Base-by-base conservation (phyloP, 2,797 vertebrate genomes). In the Hydrophis major region DNA sequence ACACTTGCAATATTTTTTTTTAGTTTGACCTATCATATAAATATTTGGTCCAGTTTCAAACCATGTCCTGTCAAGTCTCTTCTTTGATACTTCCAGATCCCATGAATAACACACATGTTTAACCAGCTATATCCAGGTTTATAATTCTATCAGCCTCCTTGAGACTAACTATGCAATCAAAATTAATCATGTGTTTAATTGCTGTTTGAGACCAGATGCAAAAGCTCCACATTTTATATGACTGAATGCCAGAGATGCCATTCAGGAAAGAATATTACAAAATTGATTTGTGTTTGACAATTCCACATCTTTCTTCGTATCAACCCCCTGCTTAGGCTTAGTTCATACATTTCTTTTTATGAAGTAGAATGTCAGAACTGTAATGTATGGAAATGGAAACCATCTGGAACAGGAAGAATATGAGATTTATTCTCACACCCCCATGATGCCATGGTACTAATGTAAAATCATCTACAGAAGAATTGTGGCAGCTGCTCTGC, bases 141-240 rank as follows among this genome's bases (percentile, higher is more conserved):
- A 60, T 59, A 8, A 13, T 69, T 57, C 92, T 56, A 10, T 63
- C 93, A 94, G 89, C 25, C 87, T 6, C 14, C n/a, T 11, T 78
- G 91, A 66, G 63, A 88, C 87, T 47, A 88, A 88, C 13, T 92
- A 78, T 89, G 63, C 63, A 88, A 32, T 78, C 91, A 89, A 78
- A 89, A 92, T 89, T 78, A 78, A 89, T 78, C 55, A 88, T 89
- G 55, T 66, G 37, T 89, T 89, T 78, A 59, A 60, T 92, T 92
- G 87, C 87, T 92, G 69, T 92, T 78, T 92, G 27, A 66, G 55
- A 78, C 88, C 91, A 92, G 63, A 89, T 88, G 87, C 55, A 92
- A 59, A 89, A 88, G 47, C 53, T 88, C 55, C 22, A 22, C 37
- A 78, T 60, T 53, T 92, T 92, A 87, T 60, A 87, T 50, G 47